Percentiles rank a stretch among this genome's conserved stretches.
phyloP scores from a whole-genome alignment of 1,140 invertebrate species.

The Drosophila parvula region DNA sequence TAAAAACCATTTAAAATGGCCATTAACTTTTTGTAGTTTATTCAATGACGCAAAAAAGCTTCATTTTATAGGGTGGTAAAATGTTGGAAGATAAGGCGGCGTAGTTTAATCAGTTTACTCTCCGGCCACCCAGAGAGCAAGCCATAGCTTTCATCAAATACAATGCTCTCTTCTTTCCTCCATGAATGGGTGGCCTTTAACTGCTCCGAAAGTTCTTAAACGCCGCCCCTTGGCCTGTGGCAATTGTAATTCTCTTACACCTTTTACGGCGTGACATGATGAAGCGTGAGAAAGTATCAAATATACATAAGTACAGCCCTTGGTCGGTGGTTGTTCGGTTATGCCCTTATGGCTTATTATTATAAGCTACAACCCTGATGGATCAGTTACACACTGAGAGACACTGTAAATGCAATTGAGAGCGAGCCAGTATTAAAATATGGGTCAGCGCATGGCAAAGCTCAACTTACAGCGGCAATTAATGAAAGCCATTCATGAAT shows the following conservation, averaged over 20 bases:
- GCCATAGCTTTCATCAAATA: neutral
- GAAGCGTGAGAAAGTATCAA: conserved; percentile 71
- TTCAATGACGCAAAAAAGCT: conserved; percentile 38
- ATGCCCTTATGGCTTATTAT: conserved; percentile 23
- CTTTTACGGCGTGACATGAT: conserved; percentile 64
- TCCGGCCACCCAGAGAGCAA: conserved; percentile 3
- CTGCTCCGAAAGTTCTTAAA: conserved; percentile 30
- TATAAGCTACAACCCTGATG: conserved; percentile 23
- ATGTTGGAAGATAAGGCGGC: conserved; percentile 22
- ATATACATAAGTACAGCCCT: conserved; percentile 35
- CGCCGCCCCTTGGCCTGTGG: conserved; percentile 27
- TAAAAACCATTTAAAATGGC: neutral
- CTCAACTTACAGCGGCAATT: conserved; percentile 60
- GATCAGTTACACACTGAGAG: conserved; percentile 38
- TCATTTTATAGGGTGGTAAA: conserved; percentile 24
- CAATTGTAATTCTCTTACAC: conserved; percentile 45
- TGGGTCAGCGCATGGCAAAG: conserved; percentile 68
- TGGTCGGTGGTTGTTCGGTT: conserved; percentile 49
- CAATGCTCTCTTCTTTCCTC: conserved; percentile 3
- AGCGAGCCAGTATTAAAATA: conserved; percentile 35
- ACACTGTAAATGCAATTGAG: conserved; percentile 22
- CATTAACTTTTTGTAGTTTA: neutral
- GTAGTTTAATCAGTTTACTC: neutral
- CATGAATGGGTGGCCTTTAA: conserved; percentile 49
- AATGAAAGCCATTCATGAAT: conserved; percentile 77